phyloP scores from a whole-genome alignment of 1,140 invertebrate genomes.

The Lepidurus couesii region DNA sequence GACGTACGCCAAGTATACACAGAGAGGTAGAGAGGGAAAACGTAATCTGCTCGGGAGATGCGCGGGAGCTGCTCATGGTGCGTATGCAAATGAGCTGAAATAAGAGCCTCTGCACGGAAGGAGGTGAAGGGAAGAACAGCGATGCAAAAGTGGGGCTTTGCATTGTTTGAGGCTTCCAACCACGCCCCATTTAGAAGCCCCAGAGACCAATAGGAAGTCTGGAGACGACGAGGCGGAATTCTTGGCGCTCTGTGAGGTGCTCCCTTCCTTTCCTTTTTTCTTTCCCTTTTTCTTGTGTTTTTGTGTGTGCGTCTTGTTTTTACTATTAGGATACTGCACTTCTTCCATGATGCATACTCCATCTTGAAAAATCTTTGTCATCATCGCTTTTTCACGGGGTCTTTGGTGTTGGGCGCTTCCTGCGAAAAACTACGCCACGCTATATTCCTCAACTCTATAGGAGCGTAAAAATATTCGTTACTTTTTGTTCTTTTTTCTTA shows the following conservation, averaged over 20 bases:
- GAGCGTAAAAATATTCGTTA: too few species aligned
- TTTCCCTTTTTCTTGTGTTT: neutral
- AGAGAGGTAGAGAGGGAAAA: neutral
- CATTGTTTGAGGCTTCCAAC: neutral
- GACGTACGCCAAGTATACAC: neutral
- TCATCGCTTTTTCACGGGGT: neutral
- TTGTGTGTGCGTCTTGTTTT: too few species aligned
- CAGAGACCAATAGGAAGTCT: slow-evolving; percentile 21
- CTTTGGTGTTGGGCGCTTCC: neutral
- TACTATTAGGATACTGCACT: too few species aligned
- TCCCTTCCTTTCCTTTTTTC: neutral
- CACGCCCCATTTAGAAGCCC: slow-evolving; percentile 13
- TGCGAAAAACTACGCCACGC: neutral
- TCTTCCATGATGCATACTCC: neutral
- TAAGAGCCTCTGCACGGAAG: slow-evolving; percentile 9
- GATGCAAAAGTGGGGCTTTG: neutral
- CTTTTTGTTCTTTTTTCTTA: too few species aligned
- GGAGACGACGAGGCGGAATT: slow-evolving; percentile 16
- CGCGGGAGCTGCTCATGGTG: neutral
- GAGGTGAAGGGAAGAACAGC: neutral
- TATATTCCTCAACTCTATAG: neutral
- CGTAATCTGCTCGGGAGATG: neutral
- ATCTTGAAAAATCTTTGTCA: neutral
- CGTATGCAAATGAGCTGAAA: slow-evolving; percentile 19
- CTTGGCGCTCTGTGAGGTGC: neutral